These are phyloP conservation scores for Apamea sordens DNA, from an alignment of 2,888 invertebrate species.

Conservation along the genomic window DNA sequence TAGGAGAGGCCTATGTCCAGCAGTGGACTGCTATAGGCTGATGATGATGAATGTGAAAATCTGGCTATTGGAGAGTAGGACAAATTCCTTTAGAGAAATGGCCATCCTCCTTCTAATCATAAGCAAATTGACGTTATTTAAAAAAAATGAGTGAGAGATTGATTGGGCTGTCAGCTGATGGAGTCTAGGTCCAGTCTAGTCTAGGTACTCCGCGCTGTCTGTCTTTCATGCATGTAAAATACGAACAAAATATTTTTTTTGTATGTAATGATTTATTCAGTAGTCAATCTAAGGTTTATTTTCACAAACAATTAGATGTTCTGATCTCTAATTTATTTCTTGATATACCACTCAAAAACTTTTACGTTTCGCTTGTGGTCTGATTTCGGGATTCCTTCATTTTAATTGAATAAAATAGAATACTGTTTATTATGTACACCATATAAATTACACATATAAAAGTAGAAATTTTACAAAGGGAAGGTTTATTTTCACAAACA, in stretches of 20 bases:
- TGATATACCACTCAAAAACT: too few species aligned
- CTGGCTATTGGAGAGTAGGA: too few species aligned
- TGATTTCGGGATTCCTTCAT: neutral
- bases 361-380: neutral
- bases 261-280: neutral
- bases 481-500: neutral
- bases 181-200: neutral
- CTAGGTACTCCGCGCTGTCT: too few species aligned
- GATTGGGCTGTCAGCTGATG: neutral
- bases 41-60: neutral
- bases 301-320: neutral
- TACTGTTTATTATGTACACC: too few species aligned
- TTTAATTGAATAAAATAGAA: too few species aligned
- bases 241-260: too few species aligned
- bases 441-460: too few species aligned
- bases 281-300: neutral
- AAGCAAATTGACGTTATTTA: neutral
- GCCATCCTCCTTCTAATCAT: neutral
- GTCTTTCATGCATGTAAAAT: too few species aligned
- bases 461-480: too few species aligned
- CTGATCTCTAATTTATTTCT: neutral
- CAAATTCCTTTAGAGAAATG: neutral
- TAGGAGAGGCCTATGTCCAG: too few species aligned
- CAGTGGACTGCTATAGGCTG: too few species aligned
- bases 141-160: fast-evolving